These are phyloP conservation scores for Leucopsar rothschildi DNA, from an alignment of 2,113 vertebrate genomes.

Conservation along the genomic window DNA sequence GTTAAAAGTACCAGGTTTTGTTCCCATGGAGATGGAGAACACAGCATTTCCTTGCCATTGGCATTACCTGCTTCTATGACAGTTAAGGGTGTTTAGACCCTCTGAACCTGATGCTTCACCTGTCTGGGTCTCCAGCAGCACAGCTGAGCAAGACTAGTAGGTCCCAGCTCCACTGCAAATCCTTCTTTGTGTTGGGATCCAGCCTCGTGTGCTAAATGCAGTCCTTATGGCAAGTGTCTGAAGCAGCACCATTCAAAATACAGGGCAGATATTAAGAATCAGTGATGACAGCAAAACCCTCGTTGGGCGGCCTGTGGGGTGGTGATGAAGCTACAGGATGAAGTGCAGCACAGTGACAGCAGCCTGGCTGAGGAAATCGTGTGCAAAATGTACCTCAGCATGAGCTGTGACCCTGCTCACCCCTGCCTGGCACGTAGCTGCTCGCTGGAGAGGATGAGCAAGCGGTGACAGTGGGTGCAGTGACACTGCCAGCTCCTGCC, in stretches of 20 bases:
- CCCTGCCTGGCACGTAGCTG: neutral
- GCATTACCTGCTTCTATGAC: neutral
- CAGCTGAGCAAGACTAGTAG: neutral
- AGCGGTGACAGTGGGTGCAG: neutral
- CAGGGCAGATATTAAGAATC: neutral
- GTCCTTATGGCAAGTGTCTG: neutral
- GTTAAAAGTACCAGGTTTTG: constrained; percentile 34
- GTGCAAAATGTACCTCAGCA: neutral
- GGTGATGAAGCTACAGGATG: neutral
- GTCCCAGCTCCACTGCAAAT: neutral
- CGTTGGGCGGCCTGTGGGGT: neutral
- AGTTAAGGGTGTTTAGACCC: neutral
- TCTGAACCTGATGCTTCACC: neutral
- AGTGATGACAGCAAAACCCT: neutral
- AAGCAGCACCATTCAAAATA: neutral
- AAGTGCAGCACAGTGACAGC: neutral
- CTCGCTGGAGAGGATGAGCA: neutral
- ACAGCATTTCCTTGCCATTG: neutral
- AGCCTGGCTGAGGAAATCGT: neutral
- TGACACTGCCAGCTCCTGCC: neutral
- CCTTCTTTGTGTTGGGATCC: neutral
- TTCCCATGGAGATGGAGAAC: constrained; percentile 57
- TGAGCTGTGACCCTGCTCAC: neutral
- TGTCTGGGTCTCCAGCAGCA: neutral
- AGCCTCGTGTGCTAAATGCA: neutral